Percentiles rank a stretch among this genome's conserved stretches.
Conservation (phyloP, 2,888 invertebrate species). For the Argyresthia albistria region DNA sequence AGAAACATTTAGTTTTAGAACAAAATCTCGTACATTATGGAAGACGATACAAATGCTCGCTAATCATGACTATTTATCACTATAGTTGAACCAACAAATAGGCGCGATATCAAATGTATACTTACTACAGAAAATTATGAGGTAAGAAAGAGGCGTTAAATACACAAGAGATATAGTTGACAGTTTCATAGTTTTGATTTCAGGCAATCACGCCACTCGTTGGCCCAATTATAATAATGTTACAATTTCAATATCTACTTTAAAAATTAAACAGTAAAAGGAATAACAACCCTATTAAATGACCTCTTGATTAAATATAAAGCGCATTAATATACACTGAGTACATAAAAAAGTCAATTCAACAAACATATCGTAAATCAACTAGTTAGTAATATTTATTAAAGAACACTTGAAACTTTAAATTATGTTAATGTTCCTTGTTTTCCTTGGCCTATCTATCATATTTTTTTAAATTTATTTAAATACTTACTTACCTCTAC, state of each 20-base stretch:
- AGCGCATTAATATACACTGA: not conserved
- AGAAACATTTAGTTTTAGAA: not conserved
- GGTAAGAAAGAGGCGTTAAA: too few species aligned
- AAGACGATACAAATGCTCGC: slow-evolving; percentile 58
- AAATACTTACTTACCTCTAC: not conserved
- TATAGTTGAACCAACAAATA: not conserved
- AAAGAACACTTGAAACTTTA: not conserved
- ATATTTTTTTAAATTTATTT: not conserved
- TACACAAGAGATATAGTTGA: too few species aligned
- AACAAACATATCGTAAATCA: not conserved
- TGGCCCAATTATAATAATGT: too few species aligned
- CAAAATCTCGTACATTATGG: slow-evolving; percentile 49
- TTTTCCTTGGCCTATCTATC: not conserved
- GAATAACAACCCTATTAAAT: too few species aligned
- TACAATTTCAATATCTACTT: not conserved
- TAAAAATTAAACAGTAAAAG: not conserved
- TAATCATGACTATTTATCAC: slow-evolving; percentile 15
- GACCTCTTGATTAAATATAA: not conserved
- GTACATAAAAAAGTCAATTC: not conserved
- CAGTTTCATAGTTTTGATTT: too few species aligned
- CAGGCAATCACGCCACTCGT: too few species aligned
- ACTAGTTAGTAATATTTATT: not conserved
- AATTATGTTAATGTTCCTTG: not conserved
- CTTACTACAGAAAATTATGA: too few species aligned
- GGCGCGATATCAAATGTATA: too few species aligned